Percentiles rank a stretch among this genome's conserved stretches.
Conservation (phyloP, 1,140 invertebrate genomes). For the Druon quercuslanigerum region DNA sequence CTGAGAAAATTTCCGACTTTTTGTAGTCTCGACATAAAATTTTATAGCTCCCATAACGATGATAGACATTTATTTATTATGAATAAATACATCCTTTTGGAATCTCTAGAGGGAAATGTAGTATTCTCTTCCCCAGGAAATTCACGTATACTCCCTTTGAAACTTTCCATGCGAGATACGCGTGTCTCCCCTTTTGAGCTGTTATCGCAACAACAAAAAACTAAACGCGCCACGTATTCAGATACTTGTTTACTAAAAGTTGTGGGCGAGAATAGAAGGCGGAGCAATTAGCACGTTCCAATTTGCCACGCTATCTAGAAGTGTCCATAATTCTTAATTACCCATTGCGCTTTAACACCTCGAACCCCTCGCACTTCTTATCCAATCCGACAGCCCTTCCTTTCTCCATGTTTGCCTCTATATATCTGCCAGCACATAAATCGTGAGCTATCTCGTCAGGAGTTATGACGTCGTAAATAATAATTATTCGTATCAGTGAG, state of each 20-base stretch:
- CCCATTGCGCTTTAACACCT: background rate
- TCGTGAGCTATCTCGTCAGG: slow-evolving; percentile 23
- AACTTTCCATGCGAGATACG: background rate
- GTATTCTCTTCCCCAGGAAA: background rate
- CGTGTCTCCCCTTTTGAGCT: background rate
- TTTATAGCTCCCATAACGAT: background rate
- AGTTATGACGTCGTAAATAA: slow-evolving; percentile 25
- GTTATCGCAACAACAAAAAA: background rate
- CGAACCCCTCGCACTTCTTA: background rate
- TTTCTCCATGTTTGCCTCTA: background rate
- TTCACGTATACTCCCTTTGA: background rate
- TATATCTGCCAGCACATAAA: background rate
- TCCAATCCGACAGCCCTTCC: background rate
- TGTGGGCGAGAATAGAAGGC: background rate
- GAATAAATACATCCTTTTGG: background rate
- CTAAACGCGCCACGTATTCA: background rate
- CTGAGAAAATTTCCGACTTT: background rate
- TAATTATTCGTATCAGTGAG: slow-evolving; percentile 15
- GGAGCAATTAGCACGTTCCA: slow-evolving; percentile 12
- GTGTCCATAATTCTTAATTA: slow-evolving; percentile 31
- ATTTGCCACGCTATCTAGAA: slow-evolving; percentile 5
- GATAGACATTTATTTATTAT: background rate
- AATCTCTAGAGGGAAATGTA: background rate
- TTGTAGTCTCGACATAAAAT: background rate
- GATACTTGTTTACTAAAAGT: slow-evolving; percentile 15